Evolutionary conservation across 2,113 vertebrate species (phyloP).

Genomic region (Ascaphus truei): DNA sequence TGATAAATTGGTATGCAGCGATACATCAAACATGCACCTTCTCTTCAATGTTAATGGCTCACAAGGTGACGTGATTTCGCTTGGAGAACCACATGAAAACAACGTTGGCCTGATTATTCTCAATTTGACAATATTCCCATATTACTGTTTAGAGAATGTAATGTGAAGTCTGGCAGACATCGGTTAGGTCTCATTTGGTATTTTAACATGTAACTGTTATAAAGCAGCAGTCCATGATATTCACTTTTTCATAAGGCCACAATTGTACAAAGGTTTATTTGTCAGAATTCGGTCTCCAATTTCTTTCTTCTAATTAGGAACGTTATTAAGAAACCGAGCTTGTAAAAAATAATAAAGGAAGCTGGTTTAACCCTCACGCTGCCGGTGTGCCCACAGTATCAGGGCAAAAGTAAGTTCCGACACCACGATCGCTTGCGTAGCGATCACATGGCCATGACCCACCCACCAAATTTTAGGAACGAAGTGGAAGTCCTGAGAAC

Average conservation of each 20-base stretch:
- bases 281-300: not conserved
- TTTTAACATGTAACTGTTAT: not conserved
- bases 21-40: constrained; percentile 53
- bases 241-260: not conserved
- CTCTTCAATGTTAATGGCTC: constrained; percentile 24
- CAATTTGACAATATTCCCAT: not conserved
- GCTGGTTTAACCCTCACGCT: not conserved
- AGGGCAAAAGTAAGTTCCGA: no score
- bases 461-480: no score
- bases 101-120: not conserved
- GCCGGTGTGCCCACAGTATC: no score
- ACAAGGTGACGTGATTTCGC: constrained; percentile 20
- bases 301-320: not conserved
- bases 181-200: not conserved
- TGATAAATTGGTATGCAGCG: constrained; percentile 58
- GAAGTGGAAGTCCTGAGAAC: no score
- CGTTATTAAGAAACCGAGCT: not conserved
- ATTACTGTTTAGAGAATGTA: not conserved
- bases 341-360: not conserved
- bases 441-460: no score
- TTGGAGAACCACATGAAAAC: not conserved
- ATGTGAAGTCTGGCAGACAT: not conserved
- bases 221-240: not conserved
- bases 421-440: no score
- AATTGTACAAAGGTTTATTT: not conserved